Evolutionary conservation across 2,113 vertebrate genomes (phyloP), one percentile per base, ranked within the genome.

Genomic region (Lophochroa leadbeateri): DNA sequence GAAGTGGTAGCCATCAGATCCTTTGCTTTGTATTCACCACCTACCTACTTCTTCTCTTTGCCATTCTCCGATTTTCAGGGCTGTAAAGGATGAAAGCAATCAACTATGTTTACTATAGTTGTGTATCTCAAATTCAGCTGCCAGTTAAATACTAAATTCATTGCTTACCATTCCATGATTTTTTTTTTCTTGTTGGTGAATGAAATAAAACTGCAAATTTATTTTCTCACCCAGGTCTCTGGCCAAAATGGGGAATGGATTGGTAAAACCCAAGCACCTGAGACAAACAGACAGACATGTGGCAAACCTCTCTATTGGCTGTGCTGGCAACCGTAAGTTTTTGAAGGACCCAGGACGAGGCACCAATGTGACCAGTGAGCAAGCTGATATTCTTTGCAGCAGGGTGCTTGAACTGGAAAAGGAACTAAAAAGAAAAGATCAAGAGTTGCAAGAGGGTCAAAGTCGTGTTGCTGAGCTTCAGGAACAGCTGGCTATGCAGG

Each of bases 161-260:
- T 69, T 81, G 20, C 39, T 77, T 50, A 27, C 10, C 31, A 28
- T 81, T 63, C 67, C 21, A 20, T 31, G 3, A 17, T 49, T 68
- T 43, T 9, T 64, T 82, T 20, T 20, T 77, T 58, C 11, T 58
- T 61, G 0, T 0, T 60, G 60, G 33, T 31, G 33, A 92, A 85
- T 65, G 55, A 72, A 93, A 84, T 86, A 89, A 86, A 89, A n/a
- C 37, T 23, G 10, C 24, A 6, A 17, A 69, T 96, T 35, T 96
- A 18, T 94, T 76, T 81, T 83, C 47, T 86, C 43, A 33, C 57
- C 31, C 85, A 98, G 97, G 85, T 93, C 60, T 70, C 74, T 70
- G 60, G 94, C 81, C 63, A 97, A 91, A 82, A 99, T 99, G 99
- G 99, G 99, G 94, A 99, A 99, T 28, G 97, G 98, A 24, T 99